These are phyloP conservation scores for Dicentrarchus labrax DNA, from an alignment of 2,113 vertebrate genomes.

Conservation along the genomic window DNA sequence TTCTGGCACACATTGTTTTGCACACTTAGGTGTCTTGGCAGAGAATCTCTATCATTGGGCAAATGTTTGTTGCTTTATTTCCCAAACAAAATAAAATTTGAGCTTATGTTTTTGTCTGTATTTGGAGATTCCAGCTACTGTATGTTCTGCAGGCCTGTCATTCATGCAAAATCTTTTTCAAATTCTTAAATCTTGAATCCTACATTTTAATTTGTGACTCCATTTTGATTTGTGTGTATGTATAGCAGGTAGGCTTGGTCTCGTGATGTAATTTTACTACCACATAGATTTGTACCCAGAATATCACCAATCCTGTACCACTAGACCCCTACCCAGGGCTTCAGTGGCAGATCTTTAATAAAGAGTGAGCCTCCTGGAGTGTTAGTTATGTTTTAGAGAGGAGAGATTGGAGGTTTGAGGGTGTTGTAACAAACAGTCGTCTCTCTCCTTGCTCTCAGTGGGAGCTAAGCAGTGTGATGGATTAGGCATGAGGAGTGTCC, in stretches of 20 bases:
- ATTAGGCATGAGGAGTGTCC: slow-evolving; percentile 75
- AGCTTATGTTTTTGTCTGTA: background rate
- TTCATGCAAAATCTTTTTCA: background rate
- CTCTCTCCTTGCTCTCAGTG: slow-evolving; percentile 62
- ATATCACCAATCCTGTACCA: slow-evolving; percentile 13
- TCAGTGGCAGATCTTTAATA: slow-evolving; percentile 70
- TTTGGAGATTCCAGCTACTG: background rate
- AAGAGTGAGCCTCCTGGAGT: slow-evolving; percentile 63
- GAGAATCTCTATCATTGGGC: background rate
- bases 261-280: background rate
- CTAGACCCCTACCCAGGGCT: slow-evolving; percentile 23
- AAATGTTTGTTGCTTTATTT: slow-evolving; percentile 19
- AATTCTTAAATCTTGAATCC: background rate
- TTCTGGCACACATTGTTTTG: slow-evolving; percentile 10
- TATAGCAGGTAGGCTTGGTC: background rate
- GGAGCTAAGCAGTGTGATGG: slow-evolving; percentile 80
- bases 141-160: background rate
- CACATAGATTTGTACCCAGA: slow-evolving; percentile 11
- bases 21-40: slow-evolving; percentile 13
- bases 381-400: slow-evolving; percentile 62
- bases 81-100: background rate
- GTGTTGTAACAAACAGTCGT: slow-evolving; percentile 51
- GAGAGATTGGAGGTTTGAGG: slow-evolving; percentile 48
- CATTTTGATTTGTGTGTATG: background rate
- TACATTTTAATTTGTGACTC: background rate